Percentiles rank a stretch among this genome's conserved stretches.
Evolutionary conservation across 2,888 invertebrate species (phyloP).

Genomic region (Trichogramma dendrolimi): DNA sequence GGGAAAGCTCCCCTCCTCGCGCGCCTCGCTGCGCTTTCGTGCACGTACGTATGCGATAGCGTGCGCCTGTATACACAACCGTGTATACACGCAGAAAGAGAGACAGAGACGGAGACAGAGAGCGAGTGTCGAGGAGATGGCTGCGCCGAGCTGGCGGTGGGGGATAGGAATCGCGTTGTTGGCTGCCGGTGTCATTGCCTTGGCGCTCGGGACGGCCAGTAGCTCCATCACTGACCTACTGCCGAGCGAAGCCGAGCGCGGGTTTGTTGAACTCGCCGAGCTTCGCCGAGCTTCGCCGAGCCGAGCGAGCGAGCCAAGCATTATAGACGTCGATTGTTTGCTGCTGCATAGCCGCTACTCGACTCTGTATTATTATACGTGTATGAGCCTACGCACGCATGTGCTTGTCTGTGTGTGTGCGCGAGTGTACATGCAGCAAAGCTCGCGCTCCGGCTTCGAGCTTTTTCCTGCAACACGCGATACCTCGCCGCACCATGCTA

Average conservation of each 20-base stretch:
- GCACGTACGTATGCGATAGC: not conserved
- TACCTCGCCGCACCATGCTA: not conserved
- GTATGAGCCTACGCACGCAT: too few relatives aligned
- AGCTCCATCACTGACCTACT: slow-evolving; percentile 54
- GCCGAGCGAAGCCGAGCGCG: slow-evolving; percentile 47
- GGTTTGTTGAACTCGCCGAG: slow-evolving; percentile 39
- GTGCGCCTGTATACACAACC: slow-evolving; percentile 8
- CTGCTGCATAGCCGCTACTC: too few relatives aligned
- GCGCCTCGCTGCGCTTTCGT: not conserved
- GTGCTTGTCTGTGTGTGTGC: not conserved
- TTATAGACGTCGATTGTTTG: too few relatives aligned
- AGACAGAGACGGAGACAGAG: slow-evolving; percentile 12
- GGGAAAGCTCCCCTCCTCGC: not conserved
- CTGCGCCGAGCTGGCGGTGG: slow-evolving; percentile 16
- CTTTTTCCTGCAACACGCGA: not conserved
- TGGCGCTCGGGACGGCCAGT: slow-evolving; percentile 52
- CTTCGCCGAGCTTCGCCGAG: slow-evolving; percentile 39
- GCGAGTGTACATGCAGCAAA: slow-evolving; percentile 6
- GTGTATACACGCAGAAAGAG: slow-evolving; percentile 10
- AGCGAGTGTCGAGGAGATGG: not conserved
- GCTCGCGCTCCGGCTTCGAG: not conserved
- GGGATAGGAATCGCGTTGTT: slow-evolving; percentile 21
- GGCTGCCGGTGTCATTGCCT: slow-evolving; percentile 52
- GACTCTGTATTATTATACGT: too few relatives aligned
- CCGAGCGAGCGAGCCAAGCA: slow-evolving; percentile 40